Conservation (phyloP, 2,113 vertebrate species). For the Nothoprocta pentlandii region DNA sequence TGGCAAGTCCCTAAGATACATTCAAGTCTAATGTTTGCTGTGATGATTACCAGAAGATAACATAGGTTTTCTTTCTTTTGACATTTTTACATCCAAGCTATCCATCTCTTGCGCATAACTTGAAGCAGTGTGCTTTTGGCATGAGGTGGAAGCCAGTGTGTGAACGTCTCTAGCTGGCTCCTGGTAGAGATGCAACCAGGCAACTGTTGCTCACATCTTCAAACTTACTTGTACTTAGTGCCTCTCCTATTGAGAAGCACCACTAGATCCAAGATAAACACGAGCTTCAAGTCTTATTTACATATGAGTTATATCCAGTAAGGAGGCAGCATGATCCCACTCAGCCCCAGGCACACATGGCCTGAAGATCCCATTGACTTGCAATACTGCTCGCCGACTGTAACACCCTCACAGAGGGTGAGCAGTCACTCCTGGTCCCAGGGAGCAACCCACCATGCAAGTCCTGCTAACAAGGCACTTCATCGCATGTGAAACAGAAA, state of each 20-base stretch:
- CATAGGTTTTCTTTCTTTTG: not conserved
- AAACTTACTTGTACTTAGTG: not conserved
- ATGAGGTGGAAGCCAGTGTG: not conserved
- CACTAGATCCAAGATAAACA: not conserved
- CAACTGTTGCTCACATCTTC: not conserved
- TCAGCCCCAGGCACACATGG: too few species aligned
- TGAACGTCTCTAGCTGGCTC: not conserved
- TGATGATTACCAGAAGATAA: not conserved
- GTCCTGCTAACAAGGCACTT: fast-evolving
- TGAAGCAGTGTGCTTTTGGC: not conserved
- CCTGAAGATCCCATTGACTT: not conserved
- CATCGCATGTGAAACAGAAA: not conserved
- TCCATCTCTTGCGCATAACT: not conserved
- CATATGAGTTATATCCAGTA: not conserved
- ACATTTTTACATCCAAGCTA: not conserved
- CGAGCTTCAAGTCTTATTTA: not conserved
- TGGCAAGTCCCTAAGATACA: not conserved
- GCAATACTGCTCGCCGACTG: too few species aligned
- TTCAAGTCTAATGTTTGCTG: not conserved
- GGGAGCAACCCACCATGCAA: not conserved
- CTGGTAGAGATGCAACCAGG: not conserved
- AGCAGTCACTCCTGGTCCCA: fast-evolving
- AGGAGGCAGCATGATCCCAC: not conserved
- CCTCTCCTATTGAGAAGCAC: not conserved
- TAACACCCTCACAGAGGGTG: too few species aligned